Evolutionary conservation across 2,888 invertebrate genomes (phyloP).

Genomic region (Caradrina clavipalpis): DNA sequence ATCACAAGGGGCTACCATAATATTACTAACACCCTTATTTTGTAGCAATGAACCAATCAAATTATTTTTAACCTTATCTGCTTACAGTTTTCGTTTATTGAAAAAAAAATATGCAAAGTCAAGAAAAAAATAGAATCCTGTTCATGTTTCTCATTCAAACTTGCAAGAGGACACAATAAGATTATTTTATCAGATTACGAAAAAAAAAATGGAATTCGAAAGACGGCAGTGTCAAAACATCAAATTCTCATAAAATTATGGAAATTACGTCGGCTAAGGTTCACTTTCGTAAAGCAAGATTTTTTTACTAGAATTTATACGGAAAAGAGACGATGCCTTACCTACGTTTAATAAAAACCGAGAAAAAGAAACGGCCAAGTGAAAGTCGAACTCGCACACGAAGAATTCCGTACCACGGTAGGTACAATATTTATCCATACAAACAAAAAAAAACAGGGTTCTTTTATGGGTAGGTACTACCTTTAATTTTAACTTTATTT

Average conservation of each 20-base stretch:
- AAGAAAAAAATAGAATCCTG: not conserved
- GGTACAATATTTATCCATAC: too few species aligned
- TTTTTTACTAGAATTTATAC: not conserved
- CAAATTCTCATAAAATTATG: slow-evolving; percentile 16
- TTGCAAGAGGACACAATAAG: not conserved
- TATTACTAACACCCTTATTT: too few species aligned
- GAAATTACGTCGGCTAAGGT: slow-evolving; percentile 5
- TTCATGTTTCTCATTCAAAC: not conserved
- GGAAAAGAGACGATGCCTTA: not conserved
- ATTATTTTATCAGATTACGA: slow-evolving; percentile 6
- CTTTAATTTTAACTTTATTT: too few species aligned
- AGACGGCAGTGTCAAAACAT: not conserved
- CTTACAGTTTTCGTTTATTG: not conserved
- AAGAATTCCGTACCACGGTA: too few species aligned
- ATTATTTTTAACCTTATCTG: too few species aligned
- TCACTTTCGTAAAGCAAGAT: not conserved
- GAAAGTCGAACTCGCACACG: too few species aligned
- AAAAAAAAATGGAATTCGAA: not conserved
- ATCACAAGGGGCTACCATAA: too few species aligned
- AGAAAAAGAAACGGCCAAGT: not conserved
- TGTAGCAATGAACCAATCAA: too few species aligned
- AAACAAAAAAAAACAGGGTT: too few species aligned
- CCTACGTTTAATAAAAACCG: not conserved
- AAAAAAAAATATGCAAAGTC: not conserved
- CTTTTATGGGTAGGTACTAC: too few species aligned